A percentile compares a stretch with the other conserved stretches of the same genome.
These are phyloP conservation scores for Notodonta dromedarius DNA, from an alignment of 2,888 invertebrate genomes.

Conservation along the genomic window DNA sequence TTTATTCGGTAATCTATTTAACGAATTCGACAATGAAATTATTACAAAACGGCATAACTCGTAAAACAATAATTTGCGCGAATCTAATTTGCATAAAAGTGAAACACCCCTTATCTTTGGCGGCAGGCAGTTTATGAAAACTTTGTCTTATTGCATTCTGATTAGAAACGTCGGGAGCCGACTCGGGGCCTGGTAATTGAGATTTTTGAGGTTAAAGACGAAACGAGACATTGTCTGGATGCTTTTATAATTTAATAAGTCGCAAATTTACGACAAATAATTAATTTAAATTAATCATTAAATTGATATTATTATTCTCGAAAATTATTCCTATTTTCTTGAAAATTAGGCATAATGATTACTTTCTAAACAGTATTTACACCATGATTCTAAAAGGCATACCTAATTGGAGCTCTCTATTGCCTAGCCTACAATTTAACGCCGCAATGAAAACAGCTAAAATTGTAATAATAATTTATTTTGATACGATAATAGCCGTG, in stretches of 20 bases:
- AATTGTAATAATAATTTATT: conserved; percentile 21
- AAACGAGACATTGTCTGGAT: conserved; percentile 37
- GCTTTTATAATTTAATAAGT: conserved; percentile 16
- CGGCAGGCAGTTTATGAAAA: conserved; percentile 78
- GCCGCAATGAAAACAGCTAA: conserved; percentile 18
- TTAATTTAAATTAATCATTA: too few species aligned
- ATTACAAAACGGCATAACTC: conserved; percentile 43
- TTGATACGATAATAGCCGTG: conserved; percentile 38
- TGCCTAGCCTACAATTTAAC: conserved; percentile 19
- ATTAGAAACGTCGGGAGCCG: conserved; percentile 51
- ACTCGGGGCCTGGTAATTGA: conserved; percentile 50
- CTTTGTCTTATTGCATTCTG: conserved; percentile 76
- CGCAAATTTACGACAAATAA: background rate
- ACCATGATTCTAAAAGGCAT: conserved; percentile 4
- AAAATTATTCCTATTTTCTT: too few species aligned
- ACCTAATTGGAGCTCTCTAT: conserved; percentile 14
- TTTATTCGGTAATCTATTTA: background rate
- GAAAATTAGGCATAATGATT: background rate
- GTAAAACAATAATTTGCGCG: conserved; percentile 55
- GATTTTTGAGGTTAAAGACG: conserved; percentile 61
- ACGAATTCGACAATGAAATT: background rate
- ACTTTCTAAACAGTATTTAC: background rate
- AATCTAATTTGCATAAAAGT: conserved; percentile 76
- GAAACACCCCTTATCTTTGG: conserved; percentile 72
- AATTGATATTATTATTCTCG: too few species aligned